Percentiles rank a stretch among this genome's conserved stretches.
Conservation (phyloP, 2,797 vertebrate species). For the Antrozous pallidus region DNA sequence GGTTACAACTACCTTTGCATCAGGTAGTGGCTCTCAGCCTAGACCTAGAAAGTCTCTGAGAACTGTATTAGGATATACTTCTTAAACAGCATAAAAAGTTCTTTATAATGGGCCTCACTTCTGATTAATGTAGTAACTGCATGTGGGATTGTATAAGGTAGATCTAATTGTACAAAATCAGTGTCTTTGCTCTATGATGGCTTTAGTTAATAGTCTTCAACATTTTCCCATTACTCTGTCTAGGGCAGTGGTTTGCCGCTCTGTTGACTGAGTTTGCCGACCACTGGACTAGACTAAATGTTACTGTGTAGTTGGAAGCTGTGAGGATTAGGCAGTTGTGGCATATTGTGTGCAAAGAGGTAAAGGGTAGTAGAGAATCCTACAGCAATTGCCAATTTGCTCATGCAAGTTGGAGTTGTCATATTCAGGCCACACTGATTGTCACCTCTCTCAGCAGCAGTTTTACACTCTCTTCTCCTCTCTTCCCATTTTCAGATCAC, state of each 20-base stretch:
- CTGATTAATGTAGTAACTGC: not conserved
- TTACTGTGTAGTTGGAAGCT: no score
- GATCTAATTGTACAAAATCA: not conserved
- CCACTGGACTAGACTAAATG: no score
- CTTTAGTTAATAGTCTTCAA: not conserved
- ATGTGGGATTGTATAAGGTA: not conserved
- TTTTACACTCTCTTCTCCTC: not conserved
- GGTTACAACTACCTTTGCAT: not conserved
- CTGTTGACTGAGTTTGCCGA: no score
- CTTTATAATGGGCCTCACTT: slow-evolving; percentile 18
- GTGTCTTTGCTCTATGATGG: not conserved
- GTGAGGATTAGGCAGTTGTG: no score
- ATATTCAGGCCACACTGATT: not conserved
- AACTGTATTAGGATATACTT: not conserved
- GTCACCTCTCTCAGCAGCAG: not conserved
- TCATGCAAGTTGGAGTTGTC: not conserved
- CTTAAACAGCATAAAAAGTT: not conserved
- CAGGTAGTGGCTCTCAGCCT: not conserved
- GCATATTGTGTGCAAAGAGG: no score
- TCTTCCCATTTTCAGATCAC: slow-evolving; percentile 89
- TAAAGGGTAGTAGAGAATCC: not conserved
- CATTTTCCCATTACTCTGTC: not conserved
- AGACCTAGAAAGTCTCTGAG: not conserved
- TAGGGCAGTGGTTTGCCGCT: no score
- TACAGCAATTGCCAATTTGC: not conserved